A percentile compares a stretch with the other conserved stretches of the same genome.
Conservation (phyloP, 1,140 invertebrate species). For the Drosophila miranda region DNA sequence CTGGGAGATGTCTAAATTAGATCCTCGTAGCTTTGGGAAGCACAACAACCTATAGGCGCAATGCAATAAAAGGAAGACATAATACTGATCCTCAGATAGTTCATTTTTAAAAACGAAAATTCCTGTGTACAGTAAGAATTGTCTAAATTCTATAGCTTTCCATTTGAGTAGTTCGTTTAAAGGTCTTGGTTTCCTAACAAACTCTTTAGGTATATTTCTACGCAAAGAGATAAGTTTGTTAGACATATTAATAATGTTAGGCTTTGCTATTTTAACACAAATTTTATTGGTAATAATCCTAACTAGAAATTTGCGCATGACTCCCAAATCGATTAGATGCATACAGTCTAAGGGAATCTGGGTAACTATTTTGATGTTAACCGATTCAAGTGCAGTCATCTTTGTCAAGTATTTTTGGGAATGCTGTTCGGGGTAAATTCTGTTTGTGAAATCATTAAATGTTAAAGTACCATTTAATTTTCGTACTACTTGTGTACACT, state of each 20-base stretch:
- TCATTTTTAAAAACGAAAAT: conserved; percentile 15
- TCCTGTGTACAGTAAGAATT: conserved; percentile 26
- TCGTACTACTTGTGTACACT: too few species aligned
- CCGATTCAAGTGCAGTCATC: conserved; percentile 14
- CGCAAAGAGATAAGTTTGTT: conserved; percentile 13
- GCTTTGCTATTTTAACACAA: conserved; percentile 9
- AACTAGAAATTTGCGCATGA: conserved; percentile 7
- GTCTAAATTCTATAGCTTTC: conserved; percentile 27
- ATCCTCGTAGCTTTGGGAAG: conserved; percentile 2
- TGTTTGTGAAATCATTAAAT: conserved; percentile 3
- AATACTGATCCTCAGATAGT: conserved; percentile 1
- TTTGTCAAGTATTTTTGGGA: too few species aligned
- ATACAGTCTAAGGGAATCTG: conserved; percentile 36
- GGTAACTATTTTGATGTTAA: conserved; percentile 28
- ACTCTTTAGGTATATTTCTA: conserved; percentile 20
- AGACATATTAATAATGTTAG: not conserved
- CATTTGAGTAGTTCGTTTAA: conserved; percentile 3
- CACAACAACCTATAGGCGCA: too few species aligned
- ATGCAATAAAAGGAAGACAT: conserved; percentile 1
- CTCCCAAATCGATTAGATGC: conserved; percentile 34
- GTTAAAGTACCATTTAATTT: too few species aligned
- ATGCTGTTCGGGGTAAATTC: too few species aligned
- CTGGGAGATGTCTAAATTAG: not conserved
- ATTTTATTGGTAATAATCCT: conserved; percentile 20
- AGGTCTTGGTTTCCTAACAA: conserved; percentile 22